phyloP scores from a whole-genome alignment of 2,888 invertebrate species.

The Cephus pulcher region DNA sequence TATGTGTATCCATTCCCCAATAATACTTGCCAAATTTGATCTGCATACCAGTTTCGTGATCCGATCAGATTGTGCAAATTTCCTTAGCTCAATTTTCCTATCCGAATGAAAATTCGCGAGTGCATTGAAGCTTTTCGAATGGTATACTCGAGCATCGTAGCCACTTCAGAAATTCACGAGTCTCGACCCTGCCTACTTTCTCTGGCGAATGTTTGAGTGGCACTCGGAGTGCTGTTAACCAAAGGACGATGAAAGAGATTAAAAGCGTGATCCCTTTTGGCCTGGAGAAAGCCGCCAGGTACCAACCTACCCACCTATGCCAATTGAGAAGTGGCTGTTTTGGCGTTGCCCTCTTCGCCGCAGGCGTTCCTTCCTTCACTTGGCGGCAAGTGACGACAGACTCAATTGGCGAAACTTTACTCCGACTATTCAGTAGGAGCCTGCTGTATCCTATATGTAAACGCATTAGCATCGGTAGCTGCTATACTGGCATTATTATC shows the following conservation, averaged over 20 bases:
- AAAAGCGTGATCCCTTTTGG: slow-evolving; percentile 20
- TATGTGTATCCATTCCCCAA: not conserved
- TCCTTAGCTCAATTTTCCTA: not conserved
- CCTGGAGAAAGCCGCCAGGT: not conserved
- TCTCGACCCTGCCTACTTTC: not conserved
- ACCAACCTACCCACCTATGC: not conserved
- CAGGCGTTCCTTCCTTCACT: not conserved
- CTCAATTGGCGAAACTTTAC: not conserved
- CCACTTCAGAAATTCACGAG: not conserved
- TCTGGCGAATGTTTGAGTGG: not conserved
- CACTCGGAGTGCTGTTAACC: not conserved
- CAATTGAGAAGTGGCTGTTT: not conserved
- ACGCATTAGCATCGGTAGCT: not conserved
- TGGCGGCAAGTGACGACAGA: not conserved
- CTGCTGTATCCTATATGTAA: not conserved
- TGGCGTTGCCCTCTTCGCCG: not conserved
- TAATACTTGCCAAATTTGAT: not conserved
- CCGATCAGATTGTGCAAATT: not conserved
- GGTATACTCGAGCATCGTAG: not conserved
- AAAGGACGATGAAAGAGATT: slow-evolving; percentile 2
- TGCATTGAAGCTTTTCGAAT: not conserved
- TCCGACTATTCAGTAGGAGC: slow-evolving; percentile 42
- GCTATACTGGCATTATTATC: not conserved
- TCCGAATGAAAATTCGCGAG: not conserved
- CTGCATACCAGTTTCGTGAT: not conserved